phyloP scores from a whole-genome alignment of 2,888 invertebrate genomes.

The Exephanes ischioxanthus region DNA sequence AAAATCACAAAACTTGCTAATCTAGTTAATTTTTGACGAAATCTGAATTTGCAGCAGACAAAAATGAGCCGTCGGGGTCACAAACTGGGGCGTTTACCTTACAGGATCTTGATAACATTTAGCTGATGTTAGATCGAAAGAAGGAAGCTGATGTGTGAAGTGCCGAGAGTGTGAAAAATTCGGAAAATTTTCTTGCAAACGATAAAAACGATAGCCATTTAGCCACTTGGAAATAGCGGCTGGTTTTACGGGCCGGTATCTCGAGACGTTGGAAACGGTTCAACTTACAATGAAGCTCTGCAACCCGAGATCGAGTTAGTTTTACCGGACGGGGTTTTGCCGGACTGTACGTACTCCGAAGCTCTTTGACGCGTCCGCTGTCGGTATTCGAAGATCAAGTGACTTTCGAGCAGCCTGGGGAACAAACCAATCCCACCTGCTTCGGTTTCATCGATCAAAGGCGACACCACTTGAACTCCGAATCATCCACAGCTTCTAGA shows the following conservation, averaged over 20 bases:
- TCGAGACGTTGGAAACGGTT: background rate
- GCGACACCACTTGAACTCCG: slow-evolving; percentile 59
- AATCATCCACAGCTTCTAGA: slow-evolving; percentile 50
- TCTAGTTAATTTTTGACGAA: too few relatives aligned
- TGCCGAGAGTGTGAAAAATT: too few relatives aligned
- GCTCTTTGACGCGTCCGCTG: slow-evolving; percentile 25
- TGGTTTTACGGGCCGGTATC: background rate
- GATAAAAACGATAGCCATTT: background rate
- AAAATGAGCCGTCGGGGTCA: too few relatives aligned
- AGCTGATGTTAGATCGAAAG: too few relatives aligned
- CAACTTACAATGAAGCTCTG: background rate
- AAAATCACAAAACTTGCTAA: too few relatives aligned
- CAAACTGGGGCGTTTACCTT: too few relatives aligned
- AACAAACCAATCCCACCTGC: slow-evolving; percentile 1
- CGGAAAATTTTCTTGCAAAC: too few relatives aligned
- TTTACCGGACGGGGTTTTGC: background rate
- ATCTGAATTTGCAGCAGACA: too few relatives aligned
- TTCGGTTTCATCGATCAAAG: slow-evolving; percentile 58
- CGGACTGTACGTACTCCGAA: slow-evolving; percentile 8
- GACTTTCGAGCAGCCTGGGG: slow-evolving; percentile 45
- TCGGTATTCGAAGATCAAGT: slow-evolving; percentile 48
- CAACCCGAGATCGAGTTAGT: slow-evolving; percentile 26
- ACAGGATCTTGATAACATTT: too few relatives aligned
- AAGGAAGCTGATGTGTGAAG: too few relatives aligned
- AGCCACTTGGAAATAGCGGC: background rate